A percentile compares a stretch with the other conserved stretches of the same genome.
Conservation (phyloP, 2,888 invertebrate species). For the Linyphia triangularis region DNA sequence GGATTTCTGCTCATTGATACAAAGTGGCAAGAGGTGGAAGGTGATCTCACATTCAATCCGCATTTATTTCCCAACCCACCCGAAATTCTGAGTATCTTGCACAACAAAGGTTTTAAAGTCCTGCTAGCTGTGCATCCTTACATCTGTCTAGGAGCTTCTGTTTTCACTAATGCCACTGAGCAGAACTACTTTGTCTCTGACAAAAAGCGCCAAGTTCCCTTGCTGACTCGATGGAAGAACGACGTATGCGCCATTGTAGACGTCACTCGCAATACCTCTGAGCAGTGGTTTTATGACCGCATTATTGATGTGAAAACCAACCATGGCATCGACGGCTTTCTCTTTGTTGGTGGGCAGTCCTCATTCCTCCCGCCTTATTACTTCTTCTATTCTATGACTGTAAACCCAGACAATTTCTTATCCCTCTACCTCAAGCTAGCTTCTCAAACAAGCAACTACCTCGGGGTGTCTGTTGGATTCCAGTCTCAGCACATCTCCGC, state of each 20-base stretch:
- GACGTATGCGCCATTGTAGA: slow-evolving; percentile 89
- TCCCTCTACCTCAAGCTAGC: slow-evolving; percentile 78
- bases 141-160: slow-evolving; percentile 88
- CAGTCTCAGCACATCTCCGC: slow-evolving; percentile 90
- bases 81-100: slow-evolving; percentile 88
- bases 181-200: slow-evolving; percentile 77
- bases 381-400: slow-evolving; percentile 84
- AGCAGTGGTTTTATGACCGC: slow-evolving; percentile 89
- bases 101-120: slow-evolving; percentile 90
- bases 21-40: slow-evolving; percentile 91
- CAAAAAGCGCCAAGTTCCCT: slow-evolving; percentile 82
- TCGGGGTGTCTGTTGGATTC: slow-evolving; percentile 91
- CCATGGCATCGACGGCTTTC: slow-evolving; percentile 91
- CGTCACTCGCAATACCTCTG: slow-evolving; percentile 89
- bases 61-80: slow-evolving; percentile 88
- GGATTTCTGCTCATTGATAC: slow-evolving; percentile 81
- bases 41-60: slow-evolving; percentile 91
- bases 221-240: slow-evolving; percentile 90
- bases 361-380: slow-evolving; percentile 93
- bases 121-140: slow-evolving; percentile 94
- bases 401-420: slow-evolving; percentile 91
- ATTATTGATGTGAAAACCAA: slow-evolving; percentile 86
- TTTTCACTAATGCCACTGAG: slow-evolving; percentile 89
- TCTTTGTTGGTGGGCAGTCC: slow-evolving; percentile 89
- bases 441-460: slow-evolving; percentile 81